These are phyloP conservation scores for Pantala flavescens DNA, from an alignment of 1,140 invertebrate species.

Conservation along the genomic window DNA sequence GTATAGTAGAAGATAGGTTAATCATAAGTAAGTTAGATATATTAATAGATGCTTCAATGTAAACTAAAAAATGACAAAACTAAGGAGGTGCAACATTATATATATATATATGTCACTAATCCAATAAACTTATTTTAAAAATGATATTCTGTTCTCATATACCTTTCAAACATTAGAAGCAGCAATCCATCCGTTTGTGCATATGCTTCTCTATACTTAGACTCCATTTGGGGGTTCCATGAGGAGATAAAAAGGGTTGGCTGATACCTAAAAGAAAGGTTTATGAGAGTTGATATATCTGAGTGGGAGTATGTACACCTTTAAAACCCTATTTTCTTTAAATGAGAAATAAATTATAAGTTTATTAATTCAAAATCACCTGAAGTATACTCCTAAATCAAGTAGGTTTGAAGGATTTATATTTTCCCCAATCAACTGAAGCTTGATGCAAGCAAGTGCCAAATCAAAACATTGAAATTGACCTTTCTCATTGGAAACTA, in stretches of 20 bases:
- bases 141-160: too few relatives aligned
- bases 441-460: conserved; percentile 52
- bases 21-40: too few relatives aligned
- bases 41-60: too few relatives aligned
- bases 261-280: conserved; percentile 34
- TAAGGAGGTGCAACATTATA: too few relatives aligned
- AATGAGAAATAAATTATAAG: too few relatives aligned
- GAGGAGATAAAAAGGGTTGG: conserved; percentile 43
- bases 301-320: too few relatives aligned
- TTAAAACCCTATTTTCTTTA: too few relatives aligned
- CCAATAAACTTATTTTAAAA: too few relatives aligned
- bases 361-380: conserved; percentile 33
- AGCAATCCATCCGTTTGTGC: conserved; percentile 33
- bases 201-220: conserved; percentile 35
- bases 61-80: too few relatives aligned
- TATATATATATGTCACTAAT: too few relatives aligned
- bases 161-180: conserved; percentile 51
- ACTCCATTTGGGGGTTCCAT: conserved; percentile 42
- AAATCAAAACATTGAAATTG: conserved; percentile 70
- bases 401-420: conserved; percentile 48
- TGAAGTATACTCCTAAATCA: conserved; percentile 59
- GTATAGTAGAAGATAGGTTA: too few relatives aligned
- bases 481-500: conserved; percentile 57
- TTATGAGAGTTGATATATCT: not conserved
- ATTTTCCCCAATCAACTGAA: conserved; percentile 58